These are phyloP conservation scores for Pocillopora verrucosa DNA, from an alignment of 64 coral and sea anemone genomes.

Conservation along the genomic window DNA sequence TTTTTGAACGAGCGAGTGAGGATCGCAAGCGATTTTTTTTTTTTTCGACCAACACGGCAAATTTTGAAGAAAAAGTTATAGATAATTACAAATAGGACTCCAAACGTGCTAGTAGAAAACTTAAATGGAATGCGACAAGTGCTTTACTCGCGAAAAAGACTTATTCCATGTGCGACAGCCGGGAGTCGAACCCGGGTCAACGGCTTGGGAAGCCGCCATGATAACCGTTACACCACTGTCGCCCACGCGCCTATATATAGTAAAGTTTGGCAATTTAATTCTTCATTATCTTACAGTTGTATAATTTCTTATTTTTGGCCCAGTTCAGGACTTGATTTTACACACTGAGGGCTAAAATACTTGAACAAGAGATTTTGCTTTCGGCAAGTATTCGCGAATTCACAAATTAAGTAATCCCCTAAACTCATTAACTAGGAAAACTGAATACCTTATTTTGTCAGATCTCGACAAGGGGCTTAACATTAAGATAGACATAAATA, in stretches of 20 bases:
- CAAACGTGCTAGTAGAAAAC: neutral
- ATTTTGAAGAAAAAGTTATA: neutral
- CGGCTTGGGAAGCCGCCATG: conserved; percentile 97
- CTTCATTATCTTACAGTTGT: too few species aligned
- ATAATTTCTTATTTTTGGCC: too few species aligned
- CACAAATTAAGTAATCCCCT: neutral
- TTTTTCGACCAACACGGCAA: neutral
- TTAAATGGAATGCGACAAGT: neutral
- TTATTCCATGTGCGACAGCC: conserved; percentile 48
- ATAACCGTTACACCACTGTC: conserved; percentile 96
- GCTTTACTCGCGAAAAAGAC: neutral
- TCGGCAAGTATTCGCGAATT: too few species aligned
- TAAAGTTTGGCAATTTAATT: neutral
- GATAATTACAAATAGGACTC: neutral
- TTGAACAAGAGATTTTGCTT: too few species aligned
- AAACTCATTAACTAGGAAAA: neutral
- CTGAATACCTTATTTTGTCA: neutral
- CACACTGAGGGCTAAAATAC: too few species aligned
- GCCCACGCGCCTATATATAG: neutral
- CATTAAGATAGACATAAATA: neutral
- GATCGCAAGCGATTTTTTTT: neutral
- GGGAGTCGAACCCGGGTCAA: conserved; percentile 98
- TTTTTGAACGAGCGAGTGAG: neutral
- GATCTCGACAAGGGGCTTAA: neutral
- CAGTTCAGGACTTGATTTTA: too few species aligned